phyloP scores from a whole-genome alignment of 2,113 vertebrate species.

The Pyxicephalus adspersus region DNA sequence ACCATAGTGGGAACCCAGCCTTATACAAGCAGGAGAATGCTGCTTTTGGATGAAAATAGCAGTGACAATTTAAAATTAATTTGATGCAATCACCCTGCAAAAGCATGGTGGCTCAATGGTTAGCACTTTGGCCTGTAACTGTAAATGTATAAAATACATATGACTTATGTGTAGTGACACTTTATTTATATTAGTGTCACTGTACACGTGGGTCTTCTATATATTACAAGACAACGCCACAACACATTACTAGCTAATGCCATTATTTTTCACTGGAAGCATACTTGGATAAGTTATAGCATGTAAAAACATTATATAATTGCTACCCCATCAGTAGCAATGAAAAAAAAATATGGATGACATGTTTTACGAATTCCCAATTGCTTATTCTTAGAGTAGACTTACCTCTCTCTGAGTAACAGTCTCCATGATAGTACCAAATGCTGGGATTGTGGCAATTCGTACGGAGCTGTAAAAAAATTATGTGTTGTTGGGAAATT shows the following conservation, averaged over 20 bases:
- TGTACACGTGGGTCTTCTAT: too few relatives aligned
- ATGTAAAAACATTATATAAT: background rate
- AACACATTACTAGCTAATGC: background rate
- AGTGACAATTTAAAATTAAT: too few relatives aligned
- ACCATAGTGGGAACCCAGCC: too few relatives aligned
- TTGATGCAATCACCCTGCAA: too few relatives aligned
- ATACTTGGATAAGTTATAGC: background rate
- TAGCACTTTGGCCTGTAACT: too few relatives aligned
- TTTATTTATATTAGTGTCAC: too few relatives aligned
- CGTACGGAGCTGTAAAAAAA: slow-evolving; percentile 89
- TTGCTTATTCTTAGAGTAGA: slow-evolving; percentile 6
- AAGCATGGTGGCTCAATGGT: too few relatives aligned
- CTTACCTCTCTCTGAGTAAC: slow-evolving; percentile 97
- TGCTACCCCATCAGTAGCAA: background rate
- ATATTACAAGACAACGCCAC: too few relatives aligned
- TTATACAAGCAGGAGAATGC: too few relatives aligned
- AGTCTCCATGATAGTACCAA: slow-evolving; percentile 99
- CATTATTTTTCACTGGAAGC: background rate
- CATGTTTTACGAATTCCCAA: background rate
- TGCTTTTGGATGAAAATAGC: too few relatives aligned
- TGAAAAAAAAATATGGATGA: background rate
- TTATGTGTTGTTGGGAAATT: background rate
- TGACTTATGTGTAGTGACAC: too few relatives aligned
- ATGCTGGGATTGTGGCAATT: slow-evolving; percentile 97
- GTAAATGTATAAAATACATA: too few relatives aligned